These are phyloP conservation scores for Seriola quinqueradiata DNA, from an alignment of 2,113 vertebrate species.

Conservation along the genomic window DNA sequence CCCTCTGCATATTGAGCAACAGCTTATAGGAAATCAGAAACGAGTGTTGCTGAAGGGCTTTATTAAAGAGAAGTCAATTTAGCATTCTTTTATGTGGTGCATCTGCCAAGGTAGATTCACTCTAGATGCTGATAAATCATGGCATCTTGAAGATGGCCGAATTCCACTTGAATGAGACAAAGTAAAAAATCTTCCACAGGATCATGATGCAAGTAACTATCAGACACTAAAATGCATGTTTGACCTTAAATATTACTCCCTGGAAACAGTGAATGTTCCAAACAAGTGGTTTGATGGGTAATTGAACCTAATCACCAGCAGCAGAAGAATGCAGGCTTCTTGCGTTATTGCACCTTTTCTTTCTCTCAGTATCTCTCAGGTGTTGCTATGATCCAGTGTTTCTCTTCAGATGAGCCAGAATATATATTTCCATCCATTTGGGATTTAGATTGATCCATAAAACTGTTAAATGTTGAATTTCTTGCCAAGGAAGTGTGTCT, in stretches of 20 bases:
- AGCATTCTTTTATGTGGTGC: conserved; percentile 7
- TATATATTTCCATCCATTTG: neutral
- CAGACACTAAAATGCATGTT: conserved; percentile 17
- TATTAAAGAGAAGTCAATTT: conserved; percentile 42
- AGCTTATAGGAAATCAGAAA: conserved; percentile 48
- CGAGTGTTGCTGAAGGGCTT: conserved; percentile 39
- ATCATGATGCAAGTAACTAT: conserved; percentile 28
- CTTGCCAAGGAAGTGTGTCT: neutral
- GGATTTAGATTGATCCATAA: neutral
- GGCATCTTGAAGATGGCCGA: conserved; percentile 23
- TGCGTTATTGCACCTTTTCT: neutral
- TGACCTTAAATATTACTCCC: conserved; percentile 9
- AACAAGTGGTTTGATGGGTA: neutral
- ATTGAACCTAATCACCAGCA: neutral
- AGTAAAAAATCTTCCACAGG: conserved; percentile 12
- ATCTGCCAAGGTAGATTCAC: conserved; percentile 22
- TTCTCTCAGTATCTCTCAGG: neutral
- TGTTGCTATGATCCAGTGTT: neutral
- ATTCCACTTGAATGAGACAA: conserved; percentile 20
- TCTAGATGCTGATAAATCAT: conserved; percentile 32
- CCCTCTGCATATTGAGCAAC: conserved; percentile 38
- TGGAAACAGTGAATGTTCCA: neutral
- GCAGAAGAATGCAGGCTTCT: neutral
- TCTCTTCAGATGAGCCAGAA: neutral
- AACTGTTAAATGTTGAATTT: conserved; percentile 5